Evolutionary conservation across 53 echinoderm and acorn worm genomes (phyloP), one percentile per base, ranked within the genome.

Genomic region (Crossaster papposus): DNA sequence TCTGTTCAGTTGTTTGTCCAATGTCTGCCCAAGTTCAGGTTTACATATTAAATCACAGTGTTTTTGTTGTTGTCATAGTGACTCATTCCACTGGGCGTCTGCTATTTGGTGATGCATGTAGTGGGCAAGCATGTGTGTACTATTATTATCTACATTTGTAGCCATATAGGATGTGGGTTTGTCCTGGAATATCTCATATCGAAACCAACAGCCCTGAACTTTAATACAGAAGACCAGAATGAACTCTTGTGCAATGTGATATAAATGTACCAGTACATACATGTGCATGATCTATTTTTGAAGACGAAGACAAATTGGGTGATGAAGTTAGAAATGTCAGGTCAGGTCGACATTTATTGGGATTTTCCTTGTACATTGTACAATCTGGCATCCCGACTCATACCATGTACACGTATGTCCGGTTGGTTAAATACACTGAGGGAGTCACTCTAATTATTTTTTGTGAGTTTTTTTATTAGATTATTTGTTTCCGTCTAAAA

Each of bases 11-110:
- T 68, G 24, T 28, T 68, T 68, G 28, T 24, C 11, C 9, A n/a
- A 23, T 1, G 28, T 26, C 68, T 68, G 10, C 68, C 68, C 68
- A 28, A 26, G 28, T 68, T 18, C 68, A 68, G 3, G 20, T 18
- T 64, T 68, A 68, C 2, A 10, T 33, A 20, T 35, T 17, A 5
- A 15, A 4, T 7, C 14, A 17, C 18, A 32, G 79, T 88, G 38
- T 78, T 88, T 88, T 88, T 53, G 20, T 72, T 84, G 84, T 84
- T 72, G 73, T 72, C 84, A 84, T 84, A 72, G 84, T 72, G 71
- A 84, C 84, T 54, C 71, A 72, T 51, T 72, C 30, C 51, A 38
- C 50, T 38, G 26, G 24, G 72, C 53, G 84, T 84, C 84, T 84
- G 72, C 84, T 52, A 50, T 83, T 23, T 51, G 26, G 36, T 37